Base-by-base conservation (phyloP, 1,140 invertebrate species). In the Drosophila ironensis region DNA sequence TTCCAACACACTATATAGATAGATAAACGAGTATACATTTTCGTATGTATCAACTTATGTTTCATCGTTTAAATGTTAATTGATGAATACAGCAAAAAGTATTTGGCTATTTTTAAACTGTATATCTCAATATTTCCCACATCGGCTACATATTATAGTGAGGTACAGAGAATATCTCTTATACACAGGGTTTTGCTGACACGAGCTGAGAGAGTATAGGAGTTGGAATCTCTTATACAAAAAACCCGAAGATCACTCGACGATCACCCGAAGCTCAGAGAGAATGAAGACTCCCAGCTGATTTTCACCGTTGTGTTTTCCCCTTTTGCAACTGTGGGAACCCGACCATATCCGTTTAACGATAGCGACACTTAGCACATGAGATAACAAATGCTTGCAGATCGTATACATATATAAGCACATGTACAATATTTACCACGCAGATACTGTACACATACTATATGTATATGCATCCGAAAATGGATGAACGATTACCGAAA, bases 61-160 rank as follows among this genome's bases (percentile, higher is more conserved):
- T 84, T 84, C 78, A 84, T 56, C 69, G 47, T 60, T 53, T 73
- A 84, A 78, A 78, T 73, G 57, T 70, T 73, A 60, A 73, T 82
- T 82, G 73, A 73, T 64, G 60, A 66, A 69, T 57, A 61, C 54
- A 77, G 78, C 28, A 45, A 41, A 84, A 51, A 66, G n/a, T 57
- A 5, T 40, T 33, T 16, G 11, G 27, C 57, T 82, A 82, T 70
- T 84, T 82, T 45, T 82, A 84, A 66, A 50, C 45, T 50, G 42
- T n/a, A n/a, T n/a, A 63, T 73, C 53, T 61, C 54, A 73, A 73
- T 57, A 84, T 61, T 63, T 82, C 73, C 69, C 78, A 70, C 67
- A 61, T 50, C 47, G 77, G 74, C 75, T 50, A 80, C 69, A 56
- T 72, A 78, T 64, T 5, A n/a, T n/a, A n/a, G n/a, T n/a, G n/a